Base-by-base conservation (phyloP, 2,888 invertebrate genomes). In the Trissolcus brochymenae region DNA sequence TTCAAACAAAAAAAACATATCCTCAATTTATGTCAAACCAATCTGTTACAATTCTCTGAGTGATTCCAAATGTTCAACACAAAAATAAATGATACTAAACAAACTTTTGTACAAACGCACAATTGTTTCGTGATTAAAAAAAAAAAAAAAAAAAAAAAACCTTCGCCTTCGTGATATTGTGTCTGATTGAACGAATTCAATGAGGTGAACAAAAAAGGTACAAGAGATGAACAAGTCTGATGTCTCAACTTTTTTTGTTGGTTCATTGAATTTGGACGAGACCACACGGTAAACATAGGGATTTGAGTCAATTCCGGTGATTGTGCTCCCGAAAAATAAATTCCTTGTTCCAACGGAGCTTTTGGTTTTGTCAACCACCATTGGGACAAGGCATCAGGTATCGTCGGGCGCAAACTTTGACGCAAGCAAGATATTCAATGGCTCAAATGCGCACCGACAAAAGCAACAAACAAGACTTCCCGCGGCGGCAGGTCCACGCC, bases 31-130 rank as follows among this genome's bases (percentile, higher is more conserved):
- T 49, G 71, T 76, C 72, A 61, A 35, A 71, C 66, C 51, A 61
- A 76, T 59, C 71, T 72, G 68, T 77, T 73, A 73, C 68, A 61
- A 67, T 72, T 72, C 67, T 73, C 67, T 62, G 53, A 54, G 49
- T 71, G 70, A 70, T 70, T n/a, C n/a, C n/a, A n/a, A n/a, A n/a
- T n/a, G n/a, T n/a, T n/a, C n/a, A n/a, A n/a, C n/a, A n/a, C n/a
- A n/a, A n/a, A n/a, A n/a, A n/a, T n/a, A n/a, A n/a, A n/a, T n/a
- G n/a, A n/a, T n/a, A n/a, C n/a, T n/a, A n/a, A n/a, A n/a, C n/a
- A n/a, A n/a, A n/a, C n/a, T n/a, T n/a, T n/a, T n/a, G n/a, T n/a
- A n/a, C 21, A 21, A 4, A 21, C 4, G 21, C 1, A 21, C 1
- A 21, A 21, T 21, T 21, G 21, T 21, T 4, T 21, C 2, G 2